Percentiles rank a stretch among this genome's conserved stretches.
phyloP scores from a whole-genome alignment of 2,888 invertebrate genomes.

The Heliconius hortense region DNA sequence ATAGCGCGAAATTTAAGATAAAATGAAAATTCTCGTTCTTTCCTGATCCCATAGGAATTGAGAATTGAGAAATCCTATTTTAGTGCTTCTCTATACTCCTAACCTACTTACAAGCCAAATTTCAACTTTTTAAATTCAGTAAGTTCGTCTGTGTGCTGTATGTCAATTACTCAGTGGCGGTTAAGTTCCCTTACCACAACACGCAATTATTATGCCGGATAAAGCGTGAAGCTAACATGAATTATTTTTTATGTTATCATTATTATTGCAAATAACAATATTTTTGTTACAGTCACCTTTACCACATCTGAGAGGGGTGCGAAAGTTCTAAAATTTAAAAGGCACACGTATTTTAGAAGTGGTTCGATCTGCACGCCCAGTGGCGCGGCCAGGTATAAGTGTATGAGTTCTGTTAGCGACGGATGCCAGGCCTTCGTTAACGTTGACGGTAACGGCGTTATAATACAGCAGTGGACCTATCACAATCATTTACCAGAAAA shows the following conservation, averaged over 20 bases:
- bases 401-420: slow-evolving; percentile 41
- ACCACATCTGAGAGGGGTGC: slow-evolving; percentile 43
- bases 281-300: slow-evolving; percentile 47
- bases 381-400: slow-evolving; percentile 49
- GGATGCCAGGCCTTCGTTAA: slow-evolving; percentile 14
- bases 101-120: too few relatives aligned
- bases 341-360: slow-evolving; percentile 47
- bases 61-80: too few relatives aligned
- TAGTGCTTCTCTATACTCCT: too few relatives aligned
- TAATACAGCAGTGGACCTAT: slow-evolving; percentile 4
- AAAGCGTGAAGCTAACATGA: too few relatives aligned
- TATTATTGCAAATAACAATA: neutral
- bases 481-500: slow-evolving; percentile 14
- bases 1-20: neutral
- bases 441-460: slow-evolving; percentile 5
- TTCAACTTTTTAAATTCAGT: too few relatives aligned
- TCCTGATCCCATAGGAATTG: neutral
- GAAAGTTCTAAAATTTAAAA: slow-evolving; percentile 40
- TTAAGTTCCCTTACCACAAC: too few relatives aligned
- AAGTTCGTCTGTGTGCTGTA: neutral
- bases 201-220: too few relatives aligned
- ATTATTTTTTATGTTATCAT: neutral
- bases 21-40: neutral
- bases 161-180: neutral
- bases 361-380: slow-evolving; percentile 26